Base-by-base conservation (phyloP, 2,888 invertebrate genomes). In the Allygus modestus region DNA sequence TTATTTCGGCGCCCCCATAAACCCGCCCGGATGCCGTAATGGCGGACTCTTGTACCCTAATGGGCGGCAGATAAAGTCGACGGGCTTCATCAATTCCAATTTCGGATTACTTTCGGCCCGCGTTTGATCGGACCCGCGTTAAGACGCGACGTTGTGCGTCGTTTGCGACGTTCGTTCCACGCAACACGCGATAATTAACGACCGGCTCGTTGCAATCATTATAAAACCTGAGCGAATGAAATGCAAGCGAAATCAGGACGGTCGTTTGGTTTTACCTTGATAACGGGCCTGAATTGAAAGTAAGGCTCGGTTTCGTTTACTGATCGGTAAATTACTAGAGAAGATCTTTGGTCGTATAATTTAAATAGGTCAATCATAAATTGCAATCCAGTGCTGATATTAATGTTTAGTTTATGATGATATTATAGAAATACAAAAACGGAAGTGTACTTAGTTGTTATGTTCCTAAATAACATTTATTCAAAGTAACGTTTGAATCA, bases 1-100 rank as follows among this genome's bases (percentile, higher is more conserved):
- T 77, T 77, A 77, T 77, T 77, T 71, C 71, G 71, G 41, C 41
- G 37, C 20, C 71, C 69, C 71, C 17, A 71, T 71, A 71, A 37
- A 71, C 77, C 46, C 77, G 77, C 43, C 43, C 46, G 28, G 77
- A 77, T 77, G 77, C 77, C 73, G 77, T 46, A 77, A 77, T 77
- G 77, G 77, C 46, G 26, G 28, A 28, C 41, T 23, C 77, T 46
- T 77, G 77, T 77, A 77, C 77, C 77, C 51, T 77, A 77, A 77
- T 77, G 77, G 77, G 41, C 26, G 26, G 12, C 51, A 46, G 77
- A 77, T 77, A 77, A 77, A 28, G 17, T 28, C 46, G 77, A 43
- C 46, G 43, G 77, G 77, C 77, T 77, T 77, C 77, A 77, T 77
- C 77, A 77, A 77, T 77, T 77, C 77, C 77, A 77, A 77, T 77